Evolutionary conservation across 1,140 invertebrate species (phyloP).

Genomic region (Bombus consobrinus): DNA sequence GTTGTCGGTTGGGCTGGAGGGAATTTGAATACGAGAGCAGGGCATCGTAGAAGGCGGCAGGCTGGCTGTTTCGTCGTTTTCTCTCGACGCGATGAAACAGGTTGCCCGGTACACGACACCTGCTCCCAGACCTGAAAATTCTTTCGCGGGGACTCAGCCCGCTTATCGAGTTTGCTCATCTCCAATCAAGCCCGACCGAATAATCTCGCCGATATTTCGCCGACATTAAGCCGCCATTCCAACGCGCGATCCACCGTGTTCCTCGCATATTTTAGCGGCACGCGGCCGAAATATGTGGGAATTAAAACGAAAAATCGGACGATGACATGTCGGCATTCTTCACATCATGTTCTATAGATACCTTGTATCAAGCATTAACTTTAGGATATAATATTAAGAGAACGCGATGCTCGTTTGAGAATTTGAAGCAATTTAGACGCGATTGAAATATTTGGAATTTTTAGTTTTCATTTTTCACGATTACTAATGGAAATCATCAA

Average conservation of each 20-base stretch:
- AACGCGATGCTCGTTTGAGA: not conserved
- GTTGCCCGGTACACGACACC: slow-evolving; percentile 62
- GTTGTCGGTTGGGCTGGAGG: not conserved
- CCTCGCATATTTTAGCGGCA: slow-evolving; percentile 29
- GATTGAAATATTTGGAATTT: not conserved
- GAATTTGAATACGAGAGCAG: slow-evolving; percentile 51
- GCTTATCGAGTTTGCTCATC: slow-evolving; percentile 67
- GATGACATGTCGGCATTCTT: too few species aligned
- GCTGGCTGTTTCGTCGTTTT: slow-evolving; percentile 51
- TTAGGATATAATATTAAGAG: not conserved
- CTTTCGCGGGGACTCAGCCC: slow-evolving; percentile 47
- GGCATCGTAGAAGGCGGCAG: slow-evolving; percentile 49
- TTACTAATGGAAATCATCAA: not conserved
- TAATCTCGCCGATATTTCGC: slow-evolving; percentile 64
- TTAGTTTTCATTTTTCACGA: not conserved
- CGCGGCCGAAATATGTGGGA: not conserved
- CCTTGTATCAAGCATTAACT: not conserved
- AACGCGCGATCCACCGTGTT: slow-evolving; percentile 41
- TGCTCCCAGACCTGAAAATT: slow-evolving; percentile 65
- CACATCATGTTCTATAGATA: not conserved
- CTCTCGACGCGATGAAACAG: slow-evolving; percentile 54
- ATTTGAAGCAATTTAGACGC: not conserved
- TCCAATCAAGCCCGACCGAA: slow-evolving; percentile 63
- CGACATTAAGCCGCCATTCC: slow-evolving; percentile 50
- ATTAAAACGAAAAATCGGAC: too few species aligned